Base-by-base conservation (phyloP, 2,888 invertebrate species). In the Sminthurides aquaticus region DNA sequence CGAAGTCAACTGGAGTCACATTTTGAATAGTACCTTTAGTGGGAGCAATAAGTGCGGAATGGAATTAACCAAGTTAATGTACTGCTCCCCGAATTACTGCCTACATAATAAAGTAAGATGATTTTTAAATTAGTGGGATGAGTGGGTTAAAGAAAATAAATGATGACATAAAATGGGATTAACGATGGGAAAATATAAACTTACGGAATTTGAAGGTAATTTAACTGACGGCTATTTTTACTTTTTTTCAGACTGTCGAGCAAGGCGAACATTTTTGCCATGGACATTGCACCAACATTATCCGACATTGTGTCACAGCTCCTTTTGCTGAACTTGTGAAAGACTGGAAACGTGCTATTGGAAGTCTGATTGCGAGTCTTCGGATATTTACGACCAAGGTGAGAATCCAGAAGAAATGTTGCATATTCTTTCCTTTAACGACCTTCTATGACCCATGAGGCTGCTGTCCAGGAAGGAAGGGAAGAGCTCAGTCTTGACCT, bases 311-410 rank as follows among this genome's bases (percentile, higher is more conserved):
- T 60, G 48, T 60, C 20, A 54, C 29, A 15, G 59, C 57, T 22
- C 64, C 64, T 2, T 64, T 64, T 49, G 48, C 49, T 3, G 49
- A 24, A 18, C n/a, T 64, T 3, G 52, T 26, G 54, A 28, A 26
- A n/a, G 59, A 64, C 49, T 64, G 64, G 64, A 64, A 60, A 60
- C 55, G 34, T 22, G 64, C 64, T 43, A 43, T 64, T 22, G 64
- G 60, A 3, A 56, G 55, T 22, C 34, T 64, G n/a, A 5, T 34
- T n/a, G 59, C 64, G 5, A 54, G 55, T 15, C 54, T 64, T 11
- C 26, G 60, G 20, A 52, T 64, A 18, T 54, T 64, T 18, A 2
- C 58, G 8, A 54, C 59, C 24, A 60, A 59, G 48, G 64, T 64
- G 56, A 54, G 64, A n/a, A n/a, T n/a, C n/a, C n/a, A n/a, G n/a